These are phyloP conservation scores for Rotaria socialis DNA, from an alignment of 2,888 invertebrate genomes.

Conservation along the genomic window DNA sequence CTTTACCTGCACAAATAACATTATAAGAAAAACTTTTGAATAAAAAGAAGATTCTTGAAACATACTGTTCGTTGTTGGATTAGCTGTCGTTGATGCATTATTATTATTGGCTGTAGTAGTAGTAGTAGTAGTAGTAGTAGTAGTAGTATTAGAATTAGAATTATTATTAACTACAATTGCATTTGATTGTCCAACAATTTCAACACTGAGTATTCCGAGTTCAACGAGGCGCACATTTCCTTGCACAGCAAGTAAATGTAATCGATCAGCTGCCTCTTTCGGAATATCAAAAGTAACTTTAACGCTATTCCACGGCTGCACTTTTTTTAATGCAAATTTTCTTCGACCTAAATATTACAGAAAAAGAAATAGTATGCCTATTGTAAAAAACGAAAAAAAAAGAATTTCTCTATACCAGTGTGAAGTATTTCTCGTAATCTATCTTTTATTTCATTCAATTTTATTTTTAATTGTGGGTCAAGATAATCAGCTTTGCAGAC, in stretches of 20 bases:
- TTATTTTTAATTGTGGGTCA: slow-evolving; percentile 78
- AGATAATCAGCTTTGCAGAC: slow-evolving; percentile 84
- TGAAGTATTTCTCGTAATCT: slow-evolving; percentile 74
- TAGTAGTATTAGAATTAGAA: not conserved
- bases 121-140: not conserved
- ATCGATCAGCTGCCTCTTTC: slow-evolving; percentile 83
- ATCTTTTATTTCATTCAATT: slow-evolving; percentile 73
- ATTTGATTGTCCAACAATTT: slow-evolving; percentile 66
- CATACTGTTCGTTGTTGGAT: slow-evolving; percentile 19
- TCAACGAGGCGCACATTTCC: slow-evolving; percentile 78
- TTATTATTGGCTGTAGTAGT: not conserved
- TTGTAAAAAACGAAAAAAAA: slow-evolving; percentile 51
- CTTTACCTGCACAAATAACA: not conserved
- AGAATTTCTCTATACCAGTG: slow-evolving; percentile 64
- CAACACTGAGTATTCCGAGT: slow-evolving; percentile 87
- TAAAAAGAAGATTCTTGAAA: not conserved
- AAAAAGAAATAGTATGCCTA: no score
- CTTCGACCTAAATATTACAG: slow-evolving; percentile 47
- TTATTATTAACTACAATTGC: not conserved
- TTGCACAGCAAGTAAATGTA: slow-evolving; percentile 83
- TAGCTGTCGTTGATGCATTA: not conserved
- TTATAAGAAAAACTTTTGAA: not conserved
- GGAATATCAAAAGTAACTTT: slow-evolving; percentile 95
- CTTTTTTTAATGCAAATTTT: slow-evolving; percentile 65
- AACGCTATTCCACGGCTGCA: slow-evolving; percentile 97